Evolutionary conservation across 2,113 vertebrate species (phyloP).

Genomic region (Oplegnathus fasciatus): DNA sequence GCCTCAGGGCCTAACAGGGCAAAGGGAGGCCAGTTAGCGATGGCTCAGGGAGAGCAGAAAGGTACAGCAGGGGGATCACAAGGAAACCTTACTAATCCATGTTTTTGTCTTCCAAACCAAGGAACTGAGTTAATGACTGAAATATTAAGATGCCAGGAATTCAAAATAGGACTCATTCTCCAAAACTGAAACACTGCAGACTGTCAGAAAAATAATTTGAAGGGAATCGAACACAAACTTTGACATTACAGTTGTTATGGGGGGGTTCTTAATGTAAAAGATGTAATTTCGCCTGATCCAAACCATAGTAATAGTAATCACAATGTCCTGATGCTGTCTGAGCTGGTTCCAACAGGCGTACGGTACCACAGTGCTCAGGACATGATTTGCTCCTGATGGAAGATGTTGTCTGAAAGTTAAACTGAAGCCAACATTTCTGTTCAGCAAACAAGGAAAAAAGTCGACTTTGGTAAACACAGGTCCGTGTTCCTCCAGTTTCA

Average conservation of each 20-base stretch:
- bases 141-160: background rate
- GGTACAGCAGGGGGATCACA: slow-evolving; percentile 1
- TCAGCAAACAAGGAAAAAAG: slow-evolving; percentile 32
- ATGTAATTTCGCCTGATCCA: slow-evolving; percentile 22
- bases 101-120: slow-evolving; percentile 1
- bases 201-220: background rate
- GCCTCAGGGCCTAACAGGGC: slow-evolving; percentile 52
- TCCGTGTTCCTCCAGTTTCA: slow-evolving; percentile 20
- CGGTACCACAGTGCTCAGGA: slow-evolving; percentile 5
- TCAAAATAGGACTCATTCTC: background rate
- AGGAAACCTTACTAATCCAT: slow-evolving; percentile 6
- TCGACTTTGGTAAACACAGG: slow-evolving; percentile 28
- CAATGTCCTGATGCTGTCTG: slow-evolving; percentile 15
- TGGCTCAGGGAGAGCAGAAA: slow-evolving; percentile 10
- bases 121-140: slow-evolving; percentile 1
- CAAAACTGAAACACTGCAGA: background rate
- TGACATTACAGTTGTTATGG: slow-evolving; percentile 19
- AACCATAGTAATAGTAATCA: slow-evolving; percentile 17
- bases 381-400: slow-evolving; percentile 43
- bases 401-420: slow-evolving; percentile 43
- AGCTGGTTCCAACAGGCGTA: slow-evolving; percentile 16
- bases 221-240: slow-evolving; percentile 12
- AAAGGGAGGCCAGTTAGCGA: slow-evolving; percentile 47
- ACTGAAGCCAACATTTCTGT: slow-evolving; percentile 27
- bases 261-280: slow-evolving; percentile 25